Base-by-base conservation (phyloP, 2,888 invertebrate species). In the Ganaspis brasiliensis region DNA sequence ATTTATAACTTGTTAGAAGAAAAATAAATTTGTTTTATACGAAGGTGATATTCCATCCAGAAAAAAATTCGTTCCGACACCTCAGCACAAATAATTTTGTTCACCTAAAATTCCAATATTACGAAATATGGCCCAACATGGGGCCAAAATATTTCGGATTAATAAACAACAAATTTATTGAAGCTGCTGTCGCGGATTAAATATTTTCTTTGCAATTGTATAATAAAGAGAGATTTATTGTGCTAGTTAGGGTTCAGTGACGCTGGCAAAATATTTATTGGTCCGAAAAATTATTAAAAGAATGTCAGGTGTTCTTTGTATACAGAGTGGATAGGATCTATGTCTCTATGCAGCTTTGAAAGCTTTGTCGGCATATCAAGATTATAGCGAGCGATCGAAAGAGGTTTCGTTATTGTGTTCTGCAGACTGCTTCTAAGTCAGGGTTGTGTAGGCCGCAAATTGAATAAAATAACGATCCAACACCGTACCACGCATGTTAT, bases 401-500 rank as follows among this genome's bases (percentile, higher is more conserved):
- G 73, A 76, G 76, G 61, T 72, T 71, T 72, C 61, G 35, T 76
- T 73, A 76, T 76, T 73, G 70, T 73, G 52, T 61, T 59, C 19
- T 40, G 49, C 55, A 72, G 49, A 49, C 59, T 77, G 73, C 70
- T 73, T 71, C 73, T 59, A 59, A 73, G 71, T 77, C 71, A 40
- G 76, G 76, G 76, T 73, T 73, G 73, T 77, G 76, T 77, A 73
- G 73, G 73, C 73, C 67, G 71, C 76, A 71, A 77, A 77, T 77
- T 77, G 73, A 77, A 77, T 77, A 73, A 77, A 73, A 77, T 77
- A 77, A 77, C 73, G 73, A 77, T 77, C 73, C 73, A 77, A 77
- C 76, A 77, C 76, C 52, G 72, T 67, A 75, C 67, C 71, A 70
- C 72, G 26, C 40, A 70, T 45, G 83, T 86, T 86, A 86, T 86